Percentiles rank a stretch among this genome's conserved stretches.
phyloP scores from a whole-genome alignment of 2,113 vertebrate species.

The Columbina picui region DNA sequence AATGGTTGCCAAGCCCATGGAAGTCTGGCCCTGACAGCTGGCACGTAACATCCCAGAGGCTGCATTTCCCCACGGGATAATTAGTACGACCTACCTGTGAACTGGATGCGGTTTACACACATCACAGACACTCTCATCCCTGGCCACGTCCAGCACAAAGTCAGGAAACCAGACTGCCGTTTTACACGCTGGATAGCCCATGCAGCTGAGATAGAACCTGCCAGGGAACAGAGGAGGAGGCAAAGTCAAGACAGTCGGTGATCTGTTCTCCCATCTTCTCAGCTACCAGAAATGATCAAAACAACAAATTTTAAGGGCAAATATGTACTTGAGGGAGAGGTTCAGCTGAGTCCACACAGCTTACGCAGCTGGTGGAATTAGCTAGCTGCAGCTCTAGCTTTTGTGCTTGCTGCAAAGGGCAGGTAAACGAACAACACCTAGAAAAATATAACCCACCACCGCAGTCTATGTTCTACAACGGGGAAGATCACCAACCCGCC shows the following conservation, averaged over 20 bases:
- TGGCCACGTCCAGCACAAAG: slow-evolving; percentile 87
- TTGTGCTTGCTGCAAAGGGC: not conserved
- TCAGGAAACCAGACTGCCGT: slow-evolving; percentile 91
- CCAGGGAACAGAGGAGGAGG: not conserved
- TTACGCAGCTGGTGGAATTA: not conserved
- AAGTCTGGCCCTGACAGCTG: not conserved
- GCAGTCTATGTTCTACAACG: not conserved
- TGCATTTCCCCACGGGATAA: not conserved
- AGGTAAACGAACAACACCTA: not conserved
- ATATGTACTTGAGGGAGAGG: not conserved
- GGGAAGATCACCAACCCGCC: slow-evolving; percentile 80
- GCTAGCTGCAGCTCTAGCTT: not conserved
- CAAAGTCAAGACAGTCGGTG: not conserved
- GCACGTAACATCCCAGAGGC: rapidly evolving
- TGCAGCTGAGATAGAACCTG: slow-evolving; percentile 91
- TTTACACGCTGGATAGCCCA: slow-evolving; percentile 88
- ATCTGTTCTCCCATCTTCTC: not conserved
- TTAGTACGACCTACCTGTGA: slow-evolving; percentile 82
- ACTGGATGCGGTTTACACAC: slow-evolving; percentile 86
- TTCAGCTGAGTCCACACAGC: not conserved
- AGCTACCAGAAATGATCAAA: not conserved
- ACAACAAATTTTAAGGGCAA: not conserved
- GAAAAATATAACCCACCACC: not conserved
- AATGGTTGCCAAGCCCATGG: not conserved
- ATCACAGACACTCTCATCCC: slow-evolving; percentile 84